These are phyloP conservation scores for Lacanobia oleracea DNA, from an alignment of 2,888 invertebrate species.

Conservation along the genomic window DNA sequence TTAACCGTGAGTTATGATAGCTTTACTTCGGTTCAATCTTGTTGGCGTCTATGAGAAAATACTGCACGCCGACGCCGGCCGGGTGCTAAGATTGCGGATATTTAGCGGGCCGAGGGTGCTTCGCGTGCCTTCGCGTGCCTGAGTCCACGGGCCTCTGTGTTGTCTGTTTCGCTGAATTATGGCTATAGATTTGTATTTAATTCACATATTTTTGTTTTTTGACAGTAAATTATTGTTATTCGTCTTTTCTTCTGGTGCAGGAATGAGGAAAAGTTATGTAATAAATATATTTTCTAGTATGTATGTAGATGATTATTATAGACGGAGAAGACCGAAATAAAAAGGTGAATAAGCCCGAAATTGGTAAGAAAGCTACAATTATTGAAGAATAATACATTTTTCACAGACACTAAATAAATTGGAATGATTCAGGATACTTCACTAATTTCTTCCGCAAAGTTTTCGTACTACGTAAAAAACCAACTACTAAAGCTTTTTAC, in stretches of 20 bases:
- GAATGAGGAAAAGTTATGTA: neutral
- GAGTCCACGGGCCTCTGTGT: conserved; percentile 26
- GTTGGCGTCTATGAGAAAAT: conserved; percentile 88
- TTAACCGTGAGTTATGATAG: conserved; percentile 89
- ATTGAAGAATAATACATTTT: neutral
- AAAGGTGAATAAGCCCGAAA: neutral
- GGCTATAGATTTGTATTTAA: conserved; percentile 6
- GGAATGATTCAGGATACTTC: neutral
- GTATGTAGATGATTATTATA: neutral
- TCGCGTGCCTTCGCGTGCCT: conserved; percentile 40
- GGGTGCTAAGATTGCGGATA: conserved; percentile 78
- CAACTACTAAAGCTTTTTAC: neutral
- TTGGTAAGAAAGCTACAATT: neutral
- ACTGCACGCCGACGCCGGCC: conserved; percentile 80
- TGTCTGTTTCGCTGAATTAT: conserved; percentile 22
- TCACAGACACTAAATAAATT: too few species aligned
- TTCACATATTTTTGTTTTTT: neutral
- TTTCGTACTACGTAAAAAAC: neutral
- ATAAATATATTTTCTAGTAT: neutral
- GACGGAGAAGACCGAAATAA: too few species aligned
- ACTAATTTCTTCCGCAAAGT: neutral
- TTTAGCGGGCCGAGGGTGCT: conserved; percentile 64
- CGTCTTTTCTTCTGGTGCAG: neutral
- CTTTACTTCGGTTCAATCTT: conserved; percentile 87
- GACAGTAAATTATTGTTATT: neutral